Evolutionary conservation across 2,888 invertebrate genomes (phyloP).

Genomic region (Cyclophora punctaria): DNA sequence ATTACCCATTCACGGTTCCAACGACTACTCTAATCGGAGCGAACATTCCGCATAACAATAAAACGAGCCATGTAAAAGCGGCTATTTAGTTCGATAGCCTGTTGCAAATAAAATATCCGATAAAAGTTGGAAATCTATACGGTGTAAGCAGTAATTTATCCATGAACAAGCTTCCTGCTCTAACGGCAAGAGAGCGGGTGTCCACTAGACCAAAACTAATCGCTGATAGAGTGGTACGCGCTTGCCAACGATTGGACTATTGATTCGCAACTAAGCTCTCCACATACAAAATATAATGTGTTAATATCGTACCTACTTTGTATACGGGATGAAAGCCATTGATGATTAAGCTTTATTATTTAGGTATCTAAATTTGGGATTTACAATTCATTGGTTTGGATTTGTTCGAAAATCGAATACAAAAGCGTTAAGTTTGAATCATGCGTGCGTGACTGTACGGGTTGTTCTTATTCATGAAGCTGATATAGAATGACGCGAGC

Average conservation of each 20-base stretch:
- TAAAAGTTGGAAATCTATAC: slow-evolving; percentile 15
- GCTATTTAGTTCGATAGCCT: slow-evolving; percentile 7
- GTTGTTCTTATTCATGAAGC: too few species aligned
- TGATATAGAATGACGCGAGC: too few species aligned
- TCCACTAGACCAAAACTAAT: slow-evolving; percentile 69
- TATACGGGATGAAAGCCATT: too few species aligned
- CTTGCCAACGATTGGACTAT: slow-evolving; percentile 65
- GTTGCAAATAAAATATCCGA: slow-evolving; percentile 9
- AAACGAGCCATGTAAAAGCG: slow-evolving; percentile 6
- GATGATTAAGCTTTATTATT: too few species aligned
- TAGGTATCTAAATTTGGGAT: too few species aligned
- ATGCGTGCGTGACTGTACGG: too few species aligned
- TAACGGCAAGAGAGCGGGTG: slow-evolving; percentile 48
- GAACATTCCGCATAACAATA: slow-evolving; percentile 5
- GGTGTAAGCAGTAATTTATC: slow-evolving; percentile 39
- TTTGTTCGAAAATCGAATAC: too few species aligned
- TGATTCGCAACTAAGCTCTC: slow-evolving; percentile 44
- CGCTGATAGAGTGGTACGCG: slow-evolving; percentile 68
- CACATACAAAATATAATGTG: slow-evolving; percentile 21
- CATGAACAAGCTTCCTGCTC: slow-evolving; percentile 31
- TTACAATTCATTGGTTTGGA: too few species aligned
- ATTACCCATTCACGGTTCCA: slow-evolving; percentile 11
- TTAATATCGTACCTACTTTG: too few species aligned
- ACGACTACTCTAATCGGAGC: slow-evolving; percentile 1
- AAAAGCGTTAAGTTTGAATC: too few species aligned